Evolutionary conservation across 1,140 invertebrate genomes (phyloP).

Genomic region (Araneus ventricosus): DNA sequence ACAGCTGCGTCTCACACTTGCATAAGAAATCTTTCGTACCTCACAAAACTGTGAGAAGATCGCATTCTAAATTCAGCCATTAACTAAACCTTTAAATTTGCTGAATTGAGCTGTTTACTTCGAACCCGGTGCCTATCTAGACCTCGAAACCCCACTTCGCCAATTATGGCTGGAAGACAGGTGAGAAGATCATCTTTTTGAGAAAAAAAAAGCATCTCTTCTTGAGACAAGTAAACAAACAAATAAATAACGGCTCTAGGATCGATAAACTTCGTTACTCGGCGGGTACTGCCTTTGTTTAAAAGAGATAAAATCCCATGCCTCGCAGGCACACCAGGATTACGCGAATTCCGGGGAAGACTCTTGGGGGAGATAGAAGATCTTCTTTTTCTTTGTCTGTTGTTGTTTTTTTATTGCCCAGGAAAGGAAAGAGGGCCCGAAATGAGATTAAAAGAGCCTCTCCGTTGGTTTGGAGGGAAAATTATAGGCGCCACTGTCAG

Average conservation of each 20-base stretch:
- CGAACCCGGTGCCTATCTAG: too few species aligned
- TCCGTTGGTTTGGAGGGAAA: background rate
- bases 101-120: too few species aligned
- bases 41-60: too few species aligned
- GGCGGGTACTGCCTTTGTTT: background rate
- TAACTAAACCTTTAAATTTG: too few species aligned
- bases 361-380: background rate
- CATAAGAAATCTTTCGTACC: too few species aligned
- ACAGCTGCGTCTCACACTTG: too few species aligned
- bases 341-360: conserved; percentile 4
- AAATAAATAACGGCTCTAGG: conserved; percentile 2
- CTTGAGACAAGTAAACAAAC: background rate
- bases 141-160: background rate
- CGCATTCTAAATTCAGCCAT: too few species aligned
- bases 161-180: background rate
- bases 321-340: background rate
- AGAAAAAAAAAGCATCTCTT: background rate
- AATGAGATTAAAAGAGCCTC: conserved; percentile 43
- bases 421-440: background rate
- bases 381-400: background rate
- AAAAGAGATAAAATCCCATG: conserved; percentile 33
- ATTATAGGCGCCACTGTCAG: background rate
- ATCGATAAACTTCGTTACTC: background rate
- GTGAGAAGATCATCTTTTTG: background rate
- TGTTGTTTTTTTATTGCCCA: background rate